Evolutionary conservation across 1,140 invertebrate genomes (phyloP).

Genomic region (Lucilia cuprina): DNA sequence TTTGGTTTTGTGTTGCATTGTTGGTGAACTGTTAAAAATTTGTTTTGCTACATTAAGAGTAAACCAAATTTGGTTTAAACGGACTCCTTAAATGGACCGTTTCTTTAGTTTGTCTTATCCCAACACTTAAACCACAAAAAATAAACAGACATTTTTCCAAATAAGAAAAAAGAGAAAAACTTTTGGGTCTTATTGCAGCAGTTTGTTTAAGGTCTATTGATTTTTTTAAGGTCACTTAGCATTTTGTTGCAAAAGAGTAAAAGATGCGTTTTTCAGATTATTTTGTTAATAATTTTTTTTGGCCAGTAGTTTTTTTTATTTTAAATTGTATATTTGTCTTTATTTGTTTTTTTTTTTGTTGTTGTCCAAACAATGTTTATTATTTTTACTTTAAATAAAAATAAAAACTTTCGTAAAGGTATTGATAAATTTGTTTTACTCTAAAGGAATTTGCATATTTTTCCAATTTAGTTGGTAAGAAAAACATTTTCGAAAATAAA

Average conservation of each 20-base stretch:
- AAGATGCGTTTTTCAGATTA: conserved; percentile 27
- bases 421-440: conserved; percentile 22
- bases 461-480: conserved; percentile 8
- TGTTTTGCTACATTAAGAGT: neutral
- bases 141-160: too few species aligned
- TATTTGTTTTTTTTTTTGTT: neutral
- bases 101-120: neutral
- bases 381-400: neutral
- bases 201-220: neutral
- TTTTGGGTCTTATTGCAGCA: neutral
- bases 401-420: neutral
- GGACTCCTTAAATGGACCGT: conserved; percentile 9
- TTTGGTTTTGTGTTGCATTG: too few species aligned
- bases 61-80: conserved; percentile 21
- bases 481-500: too few species aligned
- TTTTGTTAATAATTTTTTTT: conserved; percentile 21
- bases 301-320: neutral
- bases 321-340: neutral
- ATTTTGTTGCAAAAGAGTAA: neutral
- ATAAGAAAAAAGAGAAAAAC: neutral
- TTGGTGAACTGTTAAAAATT: neutral
- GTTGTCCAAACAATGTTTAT: neutral
- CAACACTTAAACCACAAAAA: neutral
- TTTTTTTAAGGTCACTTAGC: conserved; percentile 20
- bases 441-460: conserved; percentile 11